A percentile compares a stretch with the other conserved stretches of the same genome.
phyloP scores from a whole-genome alignment of 2,888 invertebrate species.

The Colletes collaris region DNA sequence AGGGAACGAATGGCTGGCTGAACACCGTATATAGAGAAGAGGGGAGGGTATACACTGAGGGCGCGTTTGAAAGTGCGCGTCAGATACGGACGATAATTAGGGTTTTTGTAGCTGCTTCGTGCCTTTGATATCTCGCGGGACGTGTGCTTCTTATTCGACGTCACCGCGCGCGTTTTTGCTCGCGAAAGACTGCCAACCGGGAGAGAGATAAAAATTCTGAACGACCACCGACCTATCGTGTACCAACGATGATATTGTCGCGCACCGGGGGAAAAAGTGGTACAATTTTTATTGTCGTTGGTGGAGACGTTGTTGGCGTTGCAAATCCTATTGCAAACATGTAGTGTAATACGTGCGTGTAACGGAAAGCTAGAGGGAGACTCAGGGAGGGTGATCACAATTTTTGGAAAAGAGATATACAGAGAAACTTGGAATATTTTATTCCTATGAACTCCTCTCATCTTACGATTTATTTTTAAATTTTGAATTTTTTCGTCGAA shows the following conservation, averaged over 20 bases:
- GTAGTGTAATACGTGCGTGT: background rate
- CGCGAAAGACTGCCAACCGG: background rate
- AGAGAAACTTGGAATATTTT: too few species aligned
- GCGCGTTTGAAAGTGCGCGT: slow-evolving; percentile 22
- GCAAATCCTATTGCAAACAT: too few species aligned
- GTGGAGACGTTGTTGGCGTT: background rate
- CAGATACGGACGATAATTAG: slow-evolving; percentile 41
- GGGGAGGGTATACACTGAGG: background rate
- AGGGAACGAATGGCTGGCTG: background rate
- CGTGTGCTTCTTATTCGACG: slow-evolving; percentile 3
- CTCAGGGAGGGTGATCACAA: too few species aligned
- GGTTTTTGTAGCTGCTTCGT: slow-evolving; percentile 26
- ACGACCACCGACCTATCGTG: background rate
- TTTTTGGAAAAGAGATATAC: too few species aligned
- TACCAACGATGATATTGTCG: background rate
- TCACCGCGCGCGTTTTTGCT: background rate
- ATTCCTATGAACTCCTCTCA: too few species aligned
- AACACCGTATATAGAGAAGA: too few species aligned
- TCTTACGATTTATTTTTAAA: too few species aligned
- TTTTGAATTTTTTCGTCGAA: too few species aligned
- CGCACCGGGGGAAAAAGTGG: background rate
- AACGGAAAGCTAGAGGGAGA: too few species aligned
- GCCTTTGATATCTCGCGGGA: slow-evolving; percentile 22
- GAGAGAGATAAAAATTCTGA: slow-evolving; percentile 6
- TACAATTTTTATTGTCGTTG: background rate